Evolutionary conservation across 2,113 vertebrate species (phyloP).

Genomic region (Chloebia gouldiae): DNA sequence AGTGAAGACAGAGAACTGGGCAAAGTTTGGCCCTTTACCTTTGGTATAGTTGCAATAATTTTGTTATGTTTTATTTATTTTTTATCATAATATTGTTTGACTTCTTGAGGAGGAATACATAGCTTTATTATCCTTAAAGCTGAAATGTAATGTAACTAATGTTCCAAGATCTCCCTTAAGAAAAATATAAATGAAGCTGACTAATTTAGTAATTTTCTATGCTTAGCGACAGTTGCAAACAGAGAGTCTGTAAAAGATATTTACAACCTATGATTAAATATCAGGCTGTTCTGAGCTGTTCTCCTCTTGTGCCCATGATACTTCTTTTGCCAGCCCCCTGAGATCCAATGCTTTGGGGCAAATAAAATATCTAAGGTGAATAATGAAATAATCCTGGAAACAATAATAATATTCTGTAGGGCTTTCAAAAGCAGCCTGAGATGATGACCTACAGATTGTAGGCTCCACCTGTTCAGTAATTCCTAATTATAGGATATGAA

Average conservation of each 20-base stretch:
- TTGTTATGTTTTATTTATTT: neutral
- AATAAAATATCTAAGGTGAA: neutral
- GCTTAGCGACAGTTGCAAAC: slow-evolving; percentile 22
- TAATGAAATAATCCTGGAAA: neutral
- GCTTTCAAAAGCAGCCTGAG: neutral
- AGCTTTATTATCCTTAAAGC: neutral
- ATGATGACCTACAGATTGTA: neutral
- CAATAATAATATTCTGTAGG: neutral
- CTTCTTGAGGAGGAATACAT: neutral
- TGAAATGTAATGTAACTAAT: neutral
- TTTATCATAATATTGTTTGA: neutral
- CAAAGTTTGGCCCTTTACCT: neutral
- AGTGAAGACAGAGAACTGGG: neutral
- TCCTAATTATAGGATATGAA: neutral
- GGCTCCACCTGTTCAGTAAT: neutral
- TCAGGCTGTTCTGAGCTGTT: slow-evolving; percentile 23
- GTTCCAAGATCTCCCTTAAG: neutral
- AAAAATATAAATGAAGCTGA: slow-evolving; percentile 14
- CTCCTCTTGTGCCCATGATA: neutral
- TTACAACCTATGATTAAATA: slow-evolving; percentile 30
- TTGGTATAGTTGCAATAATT: neutral
- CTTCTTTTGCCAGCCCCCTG: neutral
- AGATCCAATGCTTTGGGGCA: neutral
- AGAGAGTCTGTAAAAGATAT: slow-evolving; percentile 22
- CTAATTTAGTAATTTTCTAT: neutral